Conservation (phyloP, 2,113 vertebrate genomes). For the Speoplatyrhinus poulsoni region DNA sequence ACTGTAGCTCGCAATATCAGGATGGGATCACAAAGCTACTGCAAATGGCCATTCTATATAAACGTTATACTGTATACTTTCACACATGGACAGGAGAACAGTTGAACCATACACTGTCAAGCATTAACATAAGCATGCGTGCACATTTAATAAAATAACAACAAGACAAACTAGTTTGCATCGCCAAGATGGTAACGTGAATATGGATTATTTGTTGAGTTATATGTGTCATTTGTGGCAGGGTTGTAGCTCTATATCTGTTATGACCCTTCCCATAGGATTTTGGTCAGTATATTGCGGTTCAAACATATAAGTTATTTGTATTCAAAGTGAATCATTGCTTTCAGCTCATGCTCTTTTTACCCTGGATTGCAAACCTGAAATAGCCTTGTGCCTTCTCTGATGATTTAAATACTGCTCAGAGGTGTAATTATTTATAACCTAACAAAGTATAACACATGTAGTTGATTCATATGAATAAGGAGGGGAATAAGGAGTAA, state of each 20-base stretch:
- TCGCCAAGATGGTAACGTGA: constrained; percentile 3
- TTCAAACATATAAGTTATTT: constrained; percentile 28
- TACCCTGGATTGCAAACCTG: constrained; percentile 14
- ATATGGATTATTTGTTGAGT: neutral
- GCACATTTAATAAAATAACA: constrained; percentile 2
- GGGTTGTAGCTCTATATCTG: constrained; percentile 29
- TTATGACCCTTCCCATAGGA: constrained; percentile 25
- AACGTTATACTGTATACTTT: too few relatives aligned
- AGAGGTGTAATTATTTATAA: constrained; percentile 43
- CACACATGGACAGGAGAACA: too few relatives aligned
- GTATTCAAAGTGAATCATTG: constrained; percentile 29
- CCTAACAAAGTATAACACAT: constrained; percentile 42
- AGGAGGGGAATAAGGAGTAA: constrained; percentile 52
- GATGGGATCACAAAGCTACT: too few relatives aligned
- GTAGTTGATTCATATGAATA: constrained; percentile 60
- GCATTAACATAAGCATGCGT: constrained; percentile 21
- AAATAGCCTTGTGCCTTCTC: constrained; percentile 14
- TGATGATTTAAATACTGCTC: constrained; percentile 32
- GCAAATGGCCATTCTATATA: too few relatives aligned
- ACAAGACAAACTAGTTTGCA: neutral
- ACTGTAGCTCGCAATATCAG: too few relatives aligned
- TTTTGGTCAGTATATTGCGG: constrained; percentile 10
- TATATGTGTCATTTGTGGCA: constrained; percentile 20
- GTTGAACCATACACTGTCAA: constrained; percentile 27
- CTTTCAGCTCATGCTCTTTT: constrained; percentile 10